Conservation (phyloP, 2,113 vertebrate species). For the Cyanocitta stelleri region DNA sequence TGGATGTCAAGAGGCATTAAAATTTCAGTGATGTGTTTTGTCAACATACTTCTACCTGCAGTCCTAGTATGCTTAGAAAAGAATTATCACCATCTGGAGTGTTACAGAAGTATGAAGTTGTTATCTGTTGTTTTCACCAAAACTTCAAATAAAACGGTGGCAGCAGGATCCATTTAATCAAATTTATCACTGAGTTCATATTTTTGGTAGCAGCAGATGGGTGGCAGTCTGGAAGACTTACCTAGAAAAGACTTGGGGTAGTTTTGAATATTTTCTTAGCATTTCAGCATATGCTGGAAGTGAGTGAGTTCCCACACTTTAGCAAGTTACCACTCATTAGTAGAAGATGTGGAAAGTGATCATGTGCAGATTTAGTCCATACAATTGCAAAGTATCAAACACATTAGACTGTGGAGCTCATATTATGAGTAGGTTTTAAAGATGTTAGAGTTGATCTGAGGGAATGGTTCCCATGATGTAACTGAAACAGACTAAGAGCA, state of each 20-base stretch:
- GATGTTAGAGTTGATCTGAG: background rate
- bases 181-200: background rate
- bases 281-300: conserved; percentile 22
- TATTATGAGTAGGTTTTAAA: background rate
- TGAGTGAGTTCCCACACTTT: background rate
- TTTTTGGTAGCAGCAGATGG: conserved; percentile 52
- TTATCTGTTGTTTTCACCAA: conserved; percentile 16
- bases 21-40: conserved; percentile 25
- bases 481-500: background rate
- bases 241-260: background rate
- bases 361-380: background rate
- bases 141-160: conserved; percentile 10
- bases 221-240: conserved; percentile 36
- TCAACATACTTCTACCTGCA: conserved; percentile 27
- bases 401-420: background rate
- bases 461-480: background rate
- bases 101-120: conserved; percentile 15
- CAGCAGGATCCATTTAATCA: conserved; percentile 29
- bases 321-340: conserved; percentile 1
- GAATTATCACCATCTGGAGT: conserved; percentile 25
- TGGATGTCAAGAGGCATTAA: background rate
- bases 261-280: background rate
- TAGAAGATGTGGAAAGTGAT: background rate
- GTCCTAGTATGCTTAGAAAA: background rate
- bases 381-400: background rate